These are phyloP conservation scores for Steatornis caripensis DNA, from an alignment of 2,113 vertebrate genomes.

Conservation along the genomic window DNA sequence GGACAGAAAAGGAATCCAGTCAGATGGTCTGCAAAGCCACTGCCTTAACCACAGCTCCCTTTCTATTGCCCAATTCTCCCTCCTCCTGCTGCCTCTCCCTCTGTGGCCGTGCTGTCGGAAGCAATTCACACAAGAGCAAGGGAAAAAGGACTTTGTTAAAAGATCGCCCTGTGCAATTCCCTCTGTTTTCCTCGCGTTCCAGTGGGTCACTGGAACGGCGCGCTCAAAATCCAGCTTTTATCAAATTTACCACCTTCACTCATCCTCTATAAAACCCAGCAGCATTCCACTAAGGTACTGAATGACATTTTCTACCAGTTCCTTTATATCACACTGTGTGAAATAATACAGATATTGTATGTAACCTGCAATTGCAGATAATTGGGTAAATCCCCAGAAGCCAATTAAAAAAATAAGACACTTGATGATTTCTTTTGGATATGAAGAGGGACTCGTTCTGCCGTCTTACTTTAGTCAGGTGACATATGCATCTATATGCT, in stretches of 20 bases:
- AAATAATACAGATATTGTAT: background rate
- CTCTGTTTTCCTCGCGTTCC: background rate
- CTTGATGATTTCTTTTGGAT: background rate
- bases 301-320: background rate
- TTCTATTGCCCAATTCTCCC: background rate
- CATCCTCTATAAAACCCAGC: background rate
- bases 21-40: slow-evolving; percentile 8
- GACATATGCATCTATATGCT: background rate
- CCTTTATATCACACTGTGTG: background rate
- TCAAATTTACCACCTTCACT: background rate
- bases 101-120: rapidly evolving
- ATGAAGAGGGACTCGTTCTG: background rate
- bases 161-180: background rate
- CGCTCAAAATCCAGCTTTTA: background rate
- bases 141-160: background rate
- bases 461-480: background rate
- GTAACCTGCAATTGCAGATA: background rate
- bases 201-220: background rate
- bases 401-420: background rate
- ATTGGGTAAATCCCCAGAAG: background rate
- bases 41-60: background rate
- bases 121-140: background rate
- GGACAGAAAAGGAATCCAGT: background rate
- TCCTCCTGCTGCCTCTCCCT: background rate
- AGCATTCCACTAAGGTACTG: background rate